phyloP scores from a whole-genome alignment of 2,113 vertebrate species.

The Lynx canadensis region DNA sequence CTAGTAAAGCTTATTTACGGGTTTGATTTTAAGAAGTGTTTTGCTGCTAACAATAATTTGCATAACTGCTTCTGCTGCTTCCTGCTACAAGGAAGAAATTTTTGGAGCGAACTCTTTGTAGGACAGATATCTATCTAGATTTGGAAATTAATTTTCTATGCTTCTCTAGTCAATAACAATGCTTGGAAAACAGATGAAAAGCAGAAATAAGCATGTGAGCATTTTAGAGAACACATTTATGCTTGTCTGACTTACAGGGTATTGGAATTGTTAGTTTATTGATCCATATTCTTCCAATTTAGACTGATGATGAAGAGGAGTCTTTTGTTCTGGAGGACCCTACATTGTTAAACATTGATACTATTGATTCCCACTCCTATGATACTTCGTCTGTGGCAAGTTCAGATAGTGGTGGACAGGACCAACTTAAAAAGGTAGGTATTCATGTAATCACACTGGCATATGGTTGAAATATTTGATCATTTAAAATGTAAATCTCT shows the following conservation, averaged over 20 bases:
- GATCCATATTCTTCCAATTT: conserved; percentile 58
- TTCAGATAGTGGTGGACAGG: conserved; percentile 98
- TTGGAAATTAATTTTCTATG: conserved; percentile 14
- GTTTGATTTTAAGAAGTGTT: conserved; percentile 49
- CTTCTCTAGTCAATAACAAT: neutral
- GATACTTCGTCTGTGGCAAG: conserved; percentile 98
- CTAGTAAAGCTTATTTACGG: neutral
- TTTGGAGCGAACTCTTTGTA: neutral
- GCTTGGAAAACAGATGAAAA: neutral
- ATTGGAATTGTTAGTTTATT: conserved; percentile 27
- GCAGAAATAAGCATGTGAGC: neutral
- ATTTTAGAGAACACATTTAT: neutral
- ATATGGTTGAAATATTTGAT: neutral
- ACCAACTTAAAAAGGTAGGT: conserved; percentile 92
- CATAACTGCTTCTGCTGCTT: neutral
- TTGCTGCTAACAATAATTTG: neutral
- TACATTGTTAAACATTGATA: conserved; percentile 93
- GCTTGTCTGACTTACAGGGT: neutral
- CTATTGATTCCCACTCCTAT: conserved; percentile 94
- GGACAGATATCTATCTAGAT: neutral
- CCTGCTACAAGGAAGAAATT: neutral
- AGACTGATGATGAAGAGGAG: conserved; percentile 98
- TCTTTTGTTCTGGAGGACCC: conserved; percentile 96
- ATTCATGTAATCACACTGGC: neutral
- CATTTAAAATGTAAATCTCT: conserved; percentile 10